Evolutionary conservation across 2,888 invertebrate species (phyloP).

Genomic region (Ophion obscuratus): DNA sequence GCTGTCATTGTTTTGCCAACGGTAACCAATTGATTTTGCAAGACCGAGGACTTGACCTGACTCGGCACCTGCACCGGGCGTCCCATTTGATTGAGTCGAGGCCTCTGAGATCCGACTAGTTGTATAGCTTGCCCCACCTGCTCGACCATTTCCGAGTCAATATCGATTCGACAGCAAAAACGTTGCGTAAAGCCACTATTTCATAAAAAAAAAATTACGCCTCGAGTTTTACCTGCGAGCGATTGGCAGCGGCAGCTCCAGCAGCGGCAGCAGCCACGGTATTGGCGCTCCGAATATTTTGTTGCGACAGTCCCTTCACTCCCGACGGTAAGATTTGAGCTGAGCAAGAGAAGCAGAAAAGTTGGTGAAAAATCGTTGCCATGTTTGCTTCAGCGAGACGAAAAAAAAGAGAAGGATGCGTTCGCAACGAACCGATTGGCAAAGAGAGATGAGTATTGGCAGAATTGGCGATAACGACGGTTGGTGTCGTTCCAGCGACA

Average conservation of each 20-base stretch:
- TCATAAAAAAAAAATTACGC: background rate
- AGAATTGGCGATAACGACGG: conserved; percentile 84
- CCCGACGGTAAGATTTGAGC: conserved; percentile 83
- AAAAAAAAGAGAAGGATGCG: background rate
- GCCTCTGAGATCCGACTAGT: conserved; percentile 83
- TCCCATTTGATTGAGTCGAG: conserved; percentile 81
- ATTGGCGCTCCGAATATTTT: conserved; percentile 81
- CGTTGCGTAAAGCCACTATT: background rate
- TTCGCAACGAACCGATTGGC: conserved; percentile 81
- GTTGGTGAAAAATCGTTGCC: background rate
- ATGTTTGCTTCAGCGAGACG: background rate
- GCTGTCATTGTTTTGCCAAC: conserved; percentile 82
- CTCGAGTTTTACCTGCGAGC: conserved; percentile 46
- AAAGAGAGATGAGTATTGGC: conserved; percentile 83
- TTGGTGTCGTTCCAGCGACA: conserved; percentile 81
- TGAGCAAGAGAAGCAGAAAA: conserved; percentile 65
- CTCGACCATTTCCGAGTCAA: background rate
- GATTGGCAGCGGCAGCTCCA: conserved; percentile 76
- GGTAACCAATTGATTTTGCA: conserved; percentile 82
- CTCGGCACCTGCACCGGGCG: conserved; percentile 81
- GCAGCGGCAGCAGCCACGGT: conserved; percentile 75
- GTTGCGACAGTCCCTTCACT: conserved; percentile 81
- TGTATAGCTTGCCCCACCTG: conserved; percentile 82
- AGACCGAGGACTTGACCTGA: conserved; percentile 80
- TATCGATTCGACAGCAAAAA: background rate